Conservation (phyloP, 2,888 invertebrate species). For the Nemotelus pantherinus region DNA sequence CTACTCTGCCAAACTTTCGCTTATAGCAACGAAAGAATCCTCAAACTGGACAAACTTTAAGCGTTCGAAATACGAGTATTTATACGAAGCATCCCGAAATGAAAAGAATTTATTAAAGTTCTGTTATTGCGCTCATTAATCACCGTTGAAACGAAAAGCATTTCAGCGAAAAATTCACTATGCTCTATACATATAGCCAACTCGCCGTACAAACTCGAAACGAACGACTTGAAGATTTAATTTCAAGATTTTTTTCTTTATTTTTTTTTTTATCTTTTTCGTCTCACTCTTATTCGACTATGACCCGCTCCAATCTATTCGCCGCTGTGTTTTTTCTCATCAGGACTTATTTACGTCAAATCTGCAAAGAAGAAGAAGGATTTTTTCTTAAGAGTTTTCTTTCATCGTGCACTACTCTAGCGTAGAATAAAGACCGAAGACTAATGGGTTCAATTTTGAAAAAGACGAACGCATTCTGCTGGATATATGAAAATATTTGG, state of each 20-base stretch:
- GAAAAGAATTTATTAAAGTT: conserved; percentile 43
- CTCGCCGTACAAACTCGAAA: not conserved
- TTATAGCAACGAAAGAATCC: conserved; percentile 14
- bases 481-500: conserved; percentile 11
- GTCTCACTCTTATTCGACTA: too few species aligned
- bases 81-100: conserved; percentile 16
- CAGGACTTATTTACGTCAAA: conserved; percentile 37
- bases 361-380: conserved; percentile 33
- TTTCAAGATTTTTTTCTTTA: conserved; percentile 27
- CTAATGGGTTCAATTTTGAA: conserved; percentile 38
- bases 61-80: not conserved
- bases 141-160: conserved; percentile 30
- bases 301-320: not conserved
- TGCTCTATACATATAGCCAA: too few species aligned
- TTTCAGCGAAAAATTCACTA: not conserved
- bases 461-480: conserved; percentile 33
- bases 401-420: not conserved
- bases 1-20: not conserved
- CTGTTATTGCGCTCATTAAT: conserved; percentile 45
- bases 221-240: conserved; percentile 34
- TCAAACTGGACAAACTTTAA: conserved; percentile 17
- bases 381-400: conserved; percentile 14
- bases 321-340: not conserved
- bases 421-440: conserved; percentile 27
- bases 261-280: too few species aligned